Base-by-base conservation (phyloP, 2,113 vertebrate genomes). In the Astatoreochromis straeleni region DNA sequence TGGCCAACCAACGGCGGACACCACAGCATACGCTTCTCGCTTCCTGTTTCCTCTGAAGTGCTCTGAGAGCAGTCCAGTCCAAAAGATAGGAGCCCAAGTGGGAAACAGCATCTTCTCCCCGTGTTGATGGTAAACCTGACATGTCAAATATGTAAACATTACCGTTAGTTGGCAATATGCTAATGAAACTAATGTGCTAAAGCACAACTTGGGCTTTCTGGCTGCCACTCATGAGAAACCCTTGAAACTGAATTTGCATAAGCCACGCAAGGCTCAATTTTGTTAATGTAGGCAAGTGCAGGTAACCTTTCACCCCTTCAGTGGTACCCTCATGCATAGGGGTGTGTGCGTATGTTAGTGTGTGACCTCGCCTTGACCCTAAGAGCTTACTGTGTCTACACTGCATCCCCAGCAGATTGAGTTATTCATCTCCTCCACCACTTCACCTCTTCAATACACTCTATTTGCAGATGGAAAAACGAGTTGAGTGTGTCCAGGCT, bases 141-240 rank as follows among this genome's bases (percentile, higher is more conserved):
- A 89, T 93, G 89, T 94, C 90, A 93, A 93, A 93, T 93, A 90
- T 95, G 94, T 94, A 91, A 94, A 95, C 94, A 94, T 95, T 94
- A 91, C 84, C 87, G 93, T 95, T 95, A 94, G 90, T 92, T 95
- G 92, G 94, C 94, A 94, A 94, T 95, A 96, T 96, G 95, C 91
- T 96, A 95, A 96, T 96, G 89, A 88, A 2, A 35, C 91, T 94
- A 92, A 94, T 94, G 86, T 91, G 89, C 88, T 88, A 93, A 92
- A 86, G 87, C 90, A 91, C 87, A 94, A 94, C 93, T 93, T 92
- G 84, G 75, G 90, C 86, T 91, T 93, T 92, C 63, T 84, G 85
- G 88, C 93, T 96, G 92, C 93, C 94, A 92, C 90, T 96, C 90
- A 95, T n/a, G 73, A 86, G 81, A 88, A 90, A 87, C 90, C 90